phyloP scores from a whole-genome alignment of 2,888 invertebrate genomes.

The Tridacna crocea region DNA sequence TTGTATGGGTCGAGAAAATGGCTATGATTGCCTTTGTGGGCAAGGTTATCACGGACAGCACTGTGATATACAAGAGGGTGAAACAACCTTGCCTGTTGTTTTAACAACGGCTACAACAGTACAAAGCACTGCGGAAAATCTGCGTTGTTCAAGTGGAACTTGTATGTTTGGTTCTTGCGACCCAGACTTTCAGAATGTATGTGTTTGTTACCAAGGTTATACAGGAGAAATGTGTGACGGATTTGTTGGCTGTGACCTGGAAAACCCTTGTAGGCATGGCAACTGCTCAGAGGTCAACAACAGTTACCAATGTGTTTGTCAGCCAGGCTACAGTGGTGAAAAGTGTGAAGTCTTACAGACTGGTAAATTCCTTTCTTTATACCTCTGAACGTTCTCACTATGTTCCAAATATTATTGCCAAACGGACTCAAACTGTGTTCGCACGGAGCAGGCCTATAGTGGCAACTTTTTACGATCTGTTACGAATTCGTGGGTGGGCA shows the following conservation, averaged over 20 bases:
- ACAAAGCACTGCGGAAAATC: constrained; percentile 3
- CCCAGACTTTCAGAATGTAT: constrained; percentile 28
- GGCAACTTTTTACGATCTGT: too few species aligned
- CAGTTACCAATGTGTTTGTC: constrained; percentile 50
- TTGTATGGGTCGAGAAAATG: constrained; percentile 34
- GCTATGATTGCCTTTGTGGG: constrained; percentile 37
- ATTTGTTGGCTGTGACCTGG: constrained; percentile 38
- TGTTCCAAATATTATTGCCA: too few species aligned
- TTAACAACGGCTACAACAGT: neutral
- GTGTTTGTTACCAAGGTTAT: constrained; percentile 41
- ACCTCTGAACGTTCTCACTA: neutral
- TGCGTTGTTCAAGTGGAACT: constrained; percentile 6
- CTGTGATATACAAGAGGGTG: constrained; percentile 42
- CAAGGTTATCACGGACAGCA: constrained; percentile 35
- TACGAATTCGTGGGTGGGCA: too few species aligned
- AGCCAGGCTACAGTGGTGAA: constrained; percentile 45
- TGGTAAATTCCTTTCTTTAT: constrained; percentile 10
- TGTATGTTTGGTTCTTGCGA: constrained; percentile 40
- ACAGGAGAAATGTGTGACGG: constrained; percentile 36
- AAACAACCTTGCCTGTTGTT: constrained; percentile 7
- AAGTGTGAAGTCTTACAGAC: constrained; percentile 37
- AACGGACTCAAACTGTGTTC: too few species aligned
- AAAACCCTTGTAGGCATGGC: constrained; percentile 42
- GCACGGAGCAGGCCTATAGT: too few species aligned
- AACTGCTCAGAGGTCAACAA: constrained; percentile 30